phyloP scores from a whole-genome alignment of 2,797 vertebrate species.

The Sebastes kiyomatsui region DNA sequence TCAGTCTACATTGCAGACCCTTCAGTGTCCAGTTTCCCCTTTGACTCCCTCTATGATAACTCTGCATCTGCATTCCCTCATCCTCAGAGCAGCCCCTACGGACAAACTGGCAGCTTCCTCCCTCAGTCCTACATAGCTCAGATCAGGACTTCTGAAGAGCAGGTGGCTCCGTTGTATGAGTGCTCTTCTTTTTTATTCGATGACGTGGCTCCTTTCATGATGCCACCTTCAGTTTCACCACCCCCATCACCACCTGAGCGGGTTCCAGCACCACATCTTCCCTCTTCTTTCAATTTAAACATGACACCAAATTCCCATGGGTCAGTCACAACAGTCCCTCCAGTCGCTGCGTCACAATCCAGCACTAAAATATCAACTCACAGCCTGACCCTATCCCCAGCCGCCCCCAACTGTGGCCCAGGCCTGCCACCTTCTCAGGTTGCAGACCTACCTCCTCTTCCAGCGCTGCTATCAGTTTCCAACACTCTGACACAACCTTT shows the following conservation, averaged over 20 bases:
- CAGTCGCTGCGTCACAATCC: conserved; percentile 41
- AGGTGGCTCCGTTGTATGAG: conserved; percentile 79
- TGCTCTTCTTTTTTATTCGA: conserved; percentile 72
- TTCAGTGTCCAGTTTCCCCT: conserved; percentile 60
- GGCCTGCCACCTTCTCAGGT: conserved; percentile 54
- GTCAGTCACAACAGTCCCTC: conserved; percentile 47
- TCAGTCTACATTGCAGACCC: conserved; percentile 52
- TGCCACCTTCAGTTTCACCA: conserved; percentile 38
- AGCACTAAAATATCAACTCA: conserved; percentile 78
- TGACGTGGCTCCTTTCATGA: conserved; percentile 49
- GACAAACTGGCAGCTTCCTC: conserved; percentile 68
- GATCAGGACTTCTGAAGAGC: conserved; percentile 58
- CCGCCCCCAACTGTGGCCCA: conserved; percentile 36
- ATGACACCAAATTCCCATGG: conserved; percentile 48
- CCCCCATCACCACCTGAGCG: conserved; percentile 24
- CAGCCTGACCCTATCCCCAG: conserved; percentile 67
- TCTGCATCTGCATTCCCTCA: conserved; percentile 77
- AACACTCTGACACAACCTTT: conserved; percentile 56
- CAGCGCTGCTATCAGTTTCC: conserved; percentile 63
- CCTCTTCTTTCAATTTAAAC: conserved; percentile 32
- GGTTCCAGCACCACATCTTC: conserved; percentile 25
- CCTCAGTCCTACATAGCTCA: conserved; percentile 60
- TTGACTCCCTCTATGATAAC: conserved; percentile 57
- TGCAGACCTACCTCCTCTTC: conserved; percentile 60
- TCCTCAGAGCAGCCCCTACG: conserved; percentile 61